Evolutionary conservation across 1,140 invertebrate species (phyloP).

Genomic region (Temnothorax nylanderi): DNA sequence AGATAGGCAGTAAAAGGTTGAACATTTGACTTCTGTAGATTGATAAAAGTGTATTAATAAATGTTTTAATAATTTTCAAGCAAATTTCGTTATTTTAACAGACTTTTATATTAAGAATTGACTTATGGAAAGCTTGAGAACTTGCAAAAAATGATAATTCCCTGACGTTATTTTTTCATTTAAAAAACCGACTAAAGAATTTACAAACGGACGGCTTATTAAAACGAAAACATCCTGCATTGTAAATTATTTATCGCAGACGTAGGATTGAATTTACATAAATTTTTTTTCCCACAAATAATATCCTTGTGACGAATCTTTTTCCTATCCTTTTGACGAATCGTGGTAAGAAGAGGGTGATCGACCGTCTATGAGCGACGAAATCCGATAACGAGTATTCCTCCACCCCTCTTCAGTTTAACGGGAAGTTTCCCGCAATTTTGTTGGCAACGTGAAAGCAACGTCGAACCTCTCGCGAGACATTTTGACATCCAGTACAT

Average conservation of each 20-base stretch:
- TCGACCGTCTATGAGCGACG: neutral
- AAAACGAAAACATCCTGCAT: neutral
- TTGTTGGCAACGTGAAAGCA: neutral
- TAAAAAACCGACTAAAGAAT: neutral
- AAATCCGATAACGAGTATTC: constrained; percentile 15
- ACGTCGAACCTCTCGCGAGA: constrained; percentile 55
- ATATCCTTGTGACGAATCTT: neutral
- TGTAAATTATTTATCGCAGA: neutral
- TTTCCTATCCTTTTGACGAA: constrained; percentile 1
- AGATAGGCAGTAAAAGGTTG: neutral
- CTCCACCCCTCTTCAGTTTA: neutral
- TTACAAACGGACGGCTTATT: neutral
- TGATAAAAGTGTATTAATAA: neutral
- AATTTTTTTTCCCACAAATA: neutral
- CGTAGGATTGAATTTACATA: constrained; percentile 4
- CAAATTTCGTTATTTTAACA: neutral
- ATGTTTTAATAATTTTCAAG: neutral
- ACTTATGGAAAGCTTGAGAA: neutral
- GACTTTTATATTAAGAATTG: neutral
- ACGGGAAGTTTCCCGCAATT: constrained; percentile 17
- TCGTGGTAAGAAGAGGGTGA: neutral
- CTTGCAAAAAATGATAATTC: neutral
- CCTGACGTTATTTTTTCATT: neutral
- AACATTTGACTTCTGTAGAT: neutral
- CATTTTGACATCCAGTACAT: constrained; percentile 68